Evolutionary conservation across 2,888 invertebrate genomes (phyloP), one percentile per base, ranked within the genome.

Genomic region (Amiota mariae): DNA sequence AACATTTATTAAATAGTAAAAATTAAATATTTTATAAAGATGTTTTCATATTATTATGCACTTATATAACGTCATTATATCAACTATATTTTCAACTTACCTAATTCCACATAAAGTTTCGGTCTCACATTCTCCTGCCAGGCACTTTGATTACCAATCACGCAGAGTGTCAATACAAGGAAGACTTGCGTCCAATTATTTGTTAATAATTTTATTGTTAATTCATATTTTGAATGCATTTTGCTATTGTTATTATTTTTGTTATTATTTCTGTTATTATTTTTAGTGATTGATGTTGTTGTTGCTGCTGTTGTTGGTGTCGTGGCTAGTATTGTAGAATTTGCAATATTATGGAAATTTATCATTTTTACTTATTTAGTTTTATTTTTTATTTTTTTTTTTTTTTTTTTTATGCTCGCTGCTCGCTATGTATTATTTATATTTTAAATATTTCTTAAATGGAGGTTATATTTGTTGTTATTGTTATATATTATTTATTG

Each of bases 41-140:
- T 54, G 12, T 54, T 54, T 36, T 36, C 6, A 6, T 36, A 36
- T 36, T 36, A 36, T 12, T 54, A 54, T 20, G 3, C 15, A 57
- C 4, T 2, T 57, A 20, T 57, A 15, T 15, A 12, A 12, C 36
- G 6, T 13, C 8, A 36, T 1, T 36, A 36, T 36, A 6, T 10
- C 24, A 64, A 11, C 6, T 36, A 6, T 6, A 36, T 3, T 36
- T 15, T 64, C 57, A 13, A 93, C 95, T 94, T 91, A 96, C 96
- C 96, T 93, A 96, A 92, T 93, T 96, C 95, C 90, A 96, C 96
- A 92, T 95, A 95, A 94, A 96, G 95, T 93, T 96, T 96, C 88
- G 96, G 96, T 92, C 96, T 93, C 91, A 95, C 94, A 91, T 96
- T 96, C 91, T 96, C 96, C 93, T 96, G 96, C 96, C 96, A 96